Evolutionary conservation across 2,113 vertebrate genomes (phyloP), one percentile per base, ranked within the genome.

Genomic region (Oncorhynchus clarkii): DNA sequence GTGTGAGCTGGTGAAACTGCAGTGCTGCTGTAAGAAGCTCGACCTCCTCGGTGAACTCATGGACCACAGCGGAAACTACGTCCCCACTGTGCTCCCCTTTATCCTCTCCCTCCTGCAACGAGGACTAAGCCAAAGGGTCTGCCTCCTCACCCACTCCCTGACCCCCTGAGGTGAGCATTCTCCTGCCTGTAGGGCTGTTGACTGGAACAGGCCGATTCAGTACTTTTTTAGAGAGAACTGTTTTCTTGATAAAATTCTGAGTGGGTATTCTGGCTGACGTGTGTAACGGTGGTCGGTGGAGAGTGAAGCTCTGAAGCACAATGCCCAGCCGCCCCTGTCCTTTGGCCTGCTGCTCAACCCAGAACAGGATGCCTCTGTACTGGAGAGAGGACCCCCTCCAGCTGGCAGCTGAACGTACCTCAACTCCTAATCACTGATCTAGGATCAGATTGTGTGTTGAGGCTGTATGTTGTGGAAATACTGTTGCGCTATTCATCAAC

Each of bases 21-120:
- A 98, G 82, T 85, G 92, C 69, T 89, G 94, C 57, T 98, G 96
- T 89, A 96, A 95, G 87, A 97, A 96, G 89, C 93, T 98, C 86
- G 91, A 95, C 80, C 93, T 99, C n/a, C 93, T 96, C 78, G 90
- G 87, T 1, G 96, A 97, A 54, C 84, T 99, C 78, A 95, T 98
- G 92, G 97, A 99, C 89, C 84, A 85, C 22, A 95, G 96, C 45
- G 97, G 98, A 3, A 95, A 98, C 87, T 99, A 98, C 0, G 83
- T 98, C 18, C 89, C 93, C 0, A 88, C 95, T 0, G 91, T 87
- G 0, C 90, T 99, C 45, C 95, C 96, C 1, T 95, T 93, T 0
- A 11, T 99, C 54, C 88, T 95, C 73, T 90, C 94, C 0, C 88
- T 99, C 72, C 88, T 99, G 84, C 82, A 94, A 57, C 93, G 82